Evolutionary conservation across 2,888 invertebrate genomes (phyloP), one percentile per base, ranked within the genome.

Genomic region (Beris chalybata): DNA sequence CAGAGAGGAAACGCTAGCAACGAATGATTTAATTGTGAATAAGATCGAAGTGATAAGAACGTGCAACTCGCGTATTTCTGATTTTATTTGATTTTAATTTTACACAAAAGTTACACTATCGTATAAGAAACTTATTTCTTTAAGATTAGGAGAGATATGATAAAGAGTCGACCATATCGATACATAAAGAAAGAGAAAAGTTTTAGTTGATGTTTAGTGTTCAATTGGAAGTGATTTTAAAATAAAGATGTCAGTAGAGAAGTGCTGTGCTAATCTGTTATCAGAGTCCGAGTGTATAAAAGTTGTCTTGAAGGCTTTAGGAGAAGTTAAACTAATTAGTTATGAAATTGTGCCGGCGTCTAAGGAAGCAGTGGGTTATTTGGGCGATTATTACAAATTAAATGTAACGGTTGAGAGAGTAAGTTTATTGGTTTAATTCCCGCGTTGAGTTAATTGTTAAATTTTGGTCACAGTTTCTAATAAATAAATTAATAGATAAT

Each of bases 311-410:
- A 53, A 50, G 29, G 63, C 52, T 22, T 38, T 4, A 4, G 52
- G 43, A 6, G 43, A 63, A n/a, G 30, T 43, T 44, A 22, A 22
- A 29, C 15, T 63, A 15, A 38, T 13, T 11, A n/a, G 32, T 31
- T 61, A 44, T 29, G 52, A 63, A 53, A 63, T 63, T 22, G 32
- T 54, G 9, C 47, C 55, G 38, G 64, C 47, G 13, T 43, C 53
- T 22, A 7, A 11, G 11, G 47, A 55, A n/a, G 30, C 43, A 38
- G 54, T 38, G 5, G 65, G 65, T 29, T 65, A 38, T 56, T 50
- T 65, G 12, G 65, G 65, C 5, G 65, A 65, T 13, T 65, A 65
- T 50, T 65, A 50, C 38, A 56, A 56, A 29, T 56, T 65, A 30
- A 64, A 13, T 22, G 55, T 64, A 15, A 13, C 7, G 30, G n/a